Base-by-base conservation (phyloP, 1,140 invertebrate genomes). In the Macrocentrus cingulum region DNA sequence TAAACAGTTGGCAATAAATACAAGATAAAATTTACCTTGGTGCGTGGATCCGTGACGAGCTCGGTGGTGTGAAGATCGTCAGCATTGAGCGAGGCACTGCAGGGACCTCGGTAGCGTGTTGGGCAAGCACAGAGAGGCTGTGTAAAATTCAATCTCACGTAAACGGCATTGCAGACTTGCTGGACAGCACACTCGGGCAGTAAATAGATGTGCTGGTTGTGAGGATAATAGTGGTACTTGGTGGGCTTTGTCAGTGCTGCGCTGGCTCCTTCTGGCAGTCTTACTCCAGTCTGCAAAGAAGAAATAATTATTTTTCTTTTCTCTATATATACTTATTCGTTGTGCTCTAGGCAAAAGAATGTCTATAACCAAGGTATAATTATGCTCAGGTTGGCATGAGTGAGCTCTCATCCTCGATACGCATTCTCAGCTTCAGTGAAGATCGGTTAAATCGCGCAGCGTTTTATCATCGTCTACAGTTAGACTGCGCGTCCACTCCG, bases 191-290 rank as follows among this genome's bases (percentile, higher is more conserved):
- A 95, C 80, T 95, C 92, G 51, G 92, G 92, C 53, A 95, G 82
- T 65, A 93, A 79, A 82, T 93, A 93, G 66, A 94, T 90, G 76
- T 94, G 91, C 77, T 94, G 91, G 80, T 94, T 94, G 80, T 94
- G 92, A n/a, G 91, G 91, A 77, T 93, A 94, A 80, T 92, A 94
- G 73, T 95, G 91, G 80, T 95, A 94, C 81, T 93, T 94, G 34
- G 91, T 94, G 2, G 91, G 91, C 73, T 93, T 93, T 19, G 86
- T 84, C 20, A 87, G 73, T 36, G 87, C 86, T 22, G 76, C 77
- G 45, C 85, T 84, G 1, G 86, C 87, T 23, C 85, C 85, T 61
- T 85, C 88, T 68, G 88, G 88, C 69, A 87, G 77, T 65, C 88
- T 84, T 63, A 88, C 82, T 61, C 88, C 74, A 39, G 79, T 89